Percentiles rank a stretch among this genome's conserved stretches.
Conservation (phyloP, 2,888 invertebrate genomes). For the Mesorhabditis belari region DNA sequence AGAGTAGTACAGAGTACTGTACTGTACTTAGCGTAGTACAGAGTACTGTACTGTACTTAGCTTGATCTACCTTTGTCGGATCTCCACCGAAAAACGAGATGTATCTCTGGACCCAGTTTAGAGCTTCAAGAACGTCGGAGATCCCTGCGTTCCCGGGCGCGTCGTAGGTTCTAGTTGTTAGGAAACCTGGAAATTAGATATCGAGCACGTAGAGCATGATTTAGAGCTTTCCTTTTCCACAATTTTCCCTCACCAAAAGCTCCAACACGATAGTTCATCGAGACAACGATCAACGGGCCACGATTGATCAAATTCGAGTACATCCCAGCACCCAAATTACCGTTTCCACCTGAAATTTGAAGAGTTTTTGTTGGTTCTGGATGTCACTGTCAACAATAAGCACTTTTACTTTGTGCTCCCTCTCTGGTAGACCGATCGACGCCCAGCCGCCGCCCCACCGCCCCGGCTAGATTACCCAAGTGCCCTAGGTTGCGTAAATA, state of each 20-base stretch:
- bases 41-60: too few species aligned
- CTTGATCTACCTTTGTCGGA: constrained; percentile 5
- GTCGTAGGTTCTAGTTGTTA: constrained; percentile 17
- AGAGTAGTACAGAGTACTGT: too few species aligned
- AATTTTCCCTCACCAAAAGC: constrained; percentile 16
- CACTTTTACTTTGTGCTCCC: too few species aligned
- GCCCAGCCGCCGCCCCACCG: too few species aligned
- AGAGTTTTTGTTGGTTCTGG: too few species aligned
- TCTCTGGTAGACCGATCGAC: too few species aligned
- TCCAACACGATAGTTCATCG: constrained; percentile 24
- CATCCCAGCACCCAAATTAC: constrained; percentile 17
- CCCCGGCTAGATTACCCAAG: too few species aligned
- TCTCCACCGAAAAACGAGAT: constrained; percentile 23
- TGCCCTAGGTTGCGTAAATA: too few species aligned
- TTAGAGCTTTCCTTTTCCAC: background rate
- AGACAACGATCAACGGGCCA: constrained; percentile 17
- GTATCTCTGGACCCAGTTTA: constrained; percentile 25
- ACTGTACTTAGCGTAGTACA: too few species aligned
- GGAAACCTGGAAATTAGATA: constrained; percentile 11
- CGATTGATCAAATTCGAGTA: constrained; percentile 19
- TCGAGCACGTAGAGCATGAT: background rate
- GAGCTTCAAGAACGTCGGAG: constrained; percentile 19
- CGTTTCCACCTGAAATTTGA: constrained; percentile 11
- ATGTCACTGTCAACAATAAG: too few species aligned
- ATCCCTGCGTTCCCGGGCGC: constrained; percentile 25